Base-by-base conservation (phyloP, 2,888 invertebrate genomes). In the Lottia gigantea region DNA sequence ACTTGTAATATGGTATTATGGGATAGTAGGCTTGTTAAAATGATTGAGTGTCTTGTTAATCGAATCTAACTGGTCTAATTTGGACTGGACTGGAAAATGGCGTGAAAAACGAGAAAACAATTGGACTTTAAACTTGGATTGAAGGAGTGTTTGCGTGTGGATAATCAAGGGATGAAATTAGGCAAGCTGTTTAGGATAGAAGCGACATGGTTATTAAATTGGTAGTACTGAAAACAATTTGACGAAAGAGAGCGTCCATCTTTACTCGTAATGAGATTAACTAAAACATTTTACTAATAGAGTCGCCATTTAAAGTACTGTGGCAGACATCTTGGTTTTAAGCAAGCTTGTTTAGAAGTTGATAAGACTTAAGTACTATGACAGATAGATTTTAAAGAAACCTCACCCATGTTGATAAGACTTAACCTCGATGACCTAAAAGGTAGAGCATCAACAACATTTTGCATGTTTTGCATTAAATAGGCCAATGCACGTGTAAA, bases 31-130 rank as follows among this genome's bases (percentile, higher is more conserved):
- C 55, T 55, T 23, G 23, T 55, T 55, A 55, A 23, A 55, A 23
- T 55, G 55, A 55, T 23, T 55, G 55, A 55, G 55, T 55, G 23
- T 19, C 23, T 23, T 19, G 19, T 55, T 55, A 55, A 55, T 55
- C 23, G 55, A 55, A 55, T 55, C 55, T 19, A 23, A 55, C 23
- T 23, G 55, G 23, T 55, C 55, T 55, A 55, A 55, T 55, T 55
- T 55, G 55, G 19, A 55, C 23, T 55, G 55, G 55, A 55, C 19
- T 55, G 55, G 19, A 55, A 23, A 40, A 40, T 40, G 19, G 55
- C 55, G 55, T 55, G 55, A 23, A 8, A 55, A 55, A 55, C 19
- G 19, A 55, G 55, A 55, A 55, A 23, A 55, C 55, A 55, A 55
- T 55, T 55, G 55, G 19, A 55, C 19, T 55, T 23, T 55, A 23